Evolutionary conservation across 2,113 vertebrate species (phyloP).

Genomic region (Erpornis zantholeuca): DNA sequence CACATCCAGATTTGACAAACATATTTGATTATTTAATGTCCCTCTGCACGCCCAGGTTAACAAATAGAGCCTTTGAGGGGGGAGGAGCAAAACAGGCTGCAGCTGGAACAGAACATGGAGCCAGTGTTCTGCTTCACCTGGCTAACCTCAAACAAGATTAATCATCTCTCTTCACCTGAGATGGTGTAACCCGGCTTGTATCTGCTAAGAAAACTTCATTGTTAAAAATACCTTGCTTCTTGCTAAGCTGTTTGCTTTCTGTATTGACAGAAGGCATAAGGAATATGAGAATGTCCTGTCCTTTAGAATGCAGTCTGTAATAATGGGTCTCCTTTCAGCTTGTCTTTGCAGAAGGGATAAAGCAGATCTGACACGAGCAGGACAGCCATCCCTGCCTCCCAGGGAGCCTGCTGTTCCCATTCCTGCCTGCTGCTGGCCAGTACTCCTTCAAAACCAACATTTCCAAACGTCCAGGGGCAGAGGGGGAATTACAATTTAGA

Average conservation of each 20-base stretch:
- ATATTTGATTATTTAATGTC: background rate
- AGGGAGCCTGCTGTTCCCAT: background rate
- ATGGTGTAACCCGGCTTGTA: background rate
- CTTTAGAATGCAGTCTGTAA: slow-evolving; percentile 7
- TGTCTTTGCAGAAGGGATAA: background rate
- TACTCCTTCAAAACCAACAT: background rate
- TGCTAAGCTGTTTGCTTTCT: slow-evolving; percentile 40
- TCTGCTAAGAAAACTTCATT: slow-evolving; percentile 36
- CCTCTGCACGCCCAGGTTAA: background rate
- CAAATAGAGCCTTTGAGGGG: background rate
- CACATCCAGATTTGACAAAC: background rate
- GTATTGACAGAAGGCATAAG: slow-evolving; percentile 5
- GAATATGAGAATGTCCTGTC: slow-evolving; percentile 41
- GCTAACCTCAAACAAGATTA: slow-evolving; percentile 4
- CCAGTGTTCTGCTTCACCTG: background rate
- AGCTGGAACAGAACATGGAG: background rate
- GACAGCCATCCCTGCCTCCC: background rate
- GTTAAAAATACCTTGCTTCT: slow-evolving; percentile 26
- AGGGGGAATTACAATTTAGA: background rate
- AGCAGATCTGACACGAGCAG: background rate
- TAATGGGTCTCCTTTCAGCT: background rate
- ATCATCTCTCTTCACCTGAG: background rate
- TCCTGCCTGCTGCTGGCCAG: background rate
- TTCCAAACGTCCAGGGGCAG: background rate
- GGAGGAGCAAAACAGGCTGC: background rate